These are phyloP conservation scores for Adelges cooleyi DNA, from an alignment of 1,140 invertebrate species.

Conservation along the genomic window DNA sequence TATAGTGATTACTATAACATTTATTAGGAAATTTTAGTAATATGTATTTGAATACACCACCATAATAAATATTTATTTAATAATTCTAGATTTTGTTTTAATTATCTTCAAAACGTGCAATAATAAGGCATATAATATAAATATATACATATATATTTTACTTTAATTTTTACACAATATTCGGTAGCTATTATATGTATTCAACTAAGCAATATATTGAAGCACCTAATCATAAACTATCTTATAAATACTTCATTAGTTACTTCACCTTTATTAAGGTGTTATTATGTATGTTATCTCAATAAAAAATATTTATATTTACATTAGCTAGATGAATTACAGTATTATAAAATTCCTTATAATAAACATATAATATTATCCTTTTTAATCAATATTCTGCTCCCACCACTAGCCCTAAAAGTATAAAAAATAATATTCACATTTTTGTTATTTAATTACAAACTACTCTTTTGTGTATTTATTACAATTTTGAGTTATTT, in stretches of 20 bases:
- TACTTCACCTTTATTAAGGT: neutral
- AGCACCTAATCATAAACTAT: neutral
- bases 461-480: neutral
- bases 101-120: conserved; percentile 8
- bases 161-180: neutral
- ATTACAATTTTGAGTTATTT: conserved; percentile 12
- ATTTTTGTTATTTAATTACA: neutral
- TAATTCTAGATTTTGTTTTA: neutral
- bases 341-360: conserved; percentile 13
- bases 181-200: neutral
- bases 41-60: conserved; percentile 4
- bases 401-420: too few relatives aligned
- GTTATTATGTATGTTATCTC: neutral
- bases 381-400: too few relatives aligned
- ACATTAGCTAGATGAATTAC: neutral
- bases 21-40: conserved; percentile 3
- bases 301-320: neutral
- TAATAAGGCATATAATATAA: neutral
- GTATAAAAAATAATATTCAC: neutral
- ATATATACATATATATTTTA: neutral
- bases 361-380: neutral
- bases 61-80: neutral
- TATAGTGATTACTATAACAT: conserved; percentile 1
- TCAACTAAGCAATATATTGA: neutral
- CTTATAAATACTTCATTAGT: neutral